phyloP scores from a whole-genome alignment of 2,797 vertebrate genomes.

The Chanos chanos region DNA sequence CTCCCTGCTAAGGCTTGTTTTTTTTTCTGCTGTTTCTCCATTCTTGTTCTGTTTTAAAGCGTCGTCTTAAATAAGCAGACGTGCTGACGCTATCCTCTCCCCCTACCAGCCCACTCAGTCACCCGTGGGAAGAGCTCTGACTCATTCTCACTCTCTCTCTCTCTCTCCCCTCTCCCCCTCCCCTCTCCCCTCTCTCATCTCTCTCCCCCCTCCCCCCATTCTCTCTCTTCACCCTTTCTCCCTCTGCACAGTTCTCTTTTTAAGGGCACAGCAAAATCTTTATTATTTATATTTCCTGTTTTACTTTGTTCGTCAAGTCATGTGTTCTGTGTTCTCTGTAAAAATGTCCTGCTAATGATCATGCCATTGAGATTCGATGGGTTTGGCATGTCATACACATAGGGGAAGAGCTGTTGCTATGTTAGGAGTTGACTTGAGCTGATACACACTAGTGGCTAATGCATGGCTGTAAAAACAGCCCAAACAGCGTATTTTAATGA shows the following conservation, averaged over 20 bases:
- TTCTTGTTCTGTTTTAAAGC: background rate
- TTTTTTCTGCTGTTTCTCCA: background rate
- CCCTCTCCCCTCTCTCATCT: slow-evolving; percentile 26
- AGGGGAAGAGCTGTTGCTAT: too few species aligned
- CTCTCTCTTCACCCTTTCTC: background rate
- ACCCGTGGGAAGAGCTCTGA: slow-evolving; percentile 79
- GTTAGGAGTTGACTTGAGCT: too few species aligned
- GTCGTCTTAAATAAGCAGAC: slow-evolving; percentile 29
- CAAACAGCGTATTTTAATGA: too few species aligned
- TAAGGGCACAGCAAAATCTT: background rate
- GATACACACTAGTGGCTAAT: too few species aligned
- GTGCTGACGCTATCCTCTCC: slow-evolving; percentile 79
- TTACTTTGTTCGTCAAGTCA: too few species aligned
- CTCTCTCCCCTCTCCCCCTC: slow-evolving; percentile 55
- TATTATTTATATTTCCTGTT: background rate
- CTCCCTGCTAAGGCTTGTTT: background rate
- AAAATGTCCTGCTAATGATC: too few species aligned
- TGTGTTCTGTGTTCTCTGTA: too few species aligned
- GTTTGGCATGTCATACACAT: too few species aligned
- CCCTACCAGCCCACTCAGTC: slow-evolving; percentile 73
- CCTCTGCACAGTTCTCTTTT: background rate
- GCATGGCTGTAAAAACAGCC: too few species aligned
- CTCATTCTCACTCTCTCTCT: slow-evolving; percentile 59
- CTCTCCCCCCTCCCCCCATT: background rate
- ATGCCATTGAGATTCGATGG: too few species aligned